A percentile compares a stretch with the other conserved stretches of the same genome.
Evolutionary conservation across 2,888 invertebrate genomes (phyloP).

Genomic region (Apomyelois bistriatella): DNA sequence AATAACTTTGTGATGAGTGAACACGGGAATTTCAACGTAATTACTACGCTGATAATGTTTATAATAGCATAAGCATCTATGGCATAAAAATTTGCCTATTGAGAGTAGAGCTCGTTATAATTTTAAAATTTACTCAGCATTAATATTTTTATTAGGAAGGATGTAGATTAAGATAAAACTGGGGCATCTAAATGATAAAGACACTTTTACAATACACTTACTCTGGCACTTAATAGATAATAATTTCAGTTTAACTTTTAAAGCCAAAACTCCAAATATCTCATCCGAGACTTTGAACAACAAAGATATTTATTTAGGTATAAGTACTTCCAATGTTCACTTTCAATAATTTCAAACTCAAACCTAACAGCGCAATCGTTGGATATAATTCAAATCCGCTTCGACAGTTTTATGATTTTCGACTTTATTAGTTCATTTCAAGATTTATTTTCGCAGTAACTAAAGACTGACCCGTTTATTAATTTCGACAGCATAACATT

Average conservation of each 20-base stretch:
- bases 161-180: no score
- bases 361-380: conserved; percentile 7
- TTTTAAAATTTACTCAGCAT: no score
- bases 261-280: conserved; percentile 1
- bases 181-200: no score
- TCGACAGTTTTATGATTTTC: conserved; percentile 7
- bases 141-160: no score
- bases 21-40: no score
- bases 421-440: conserved; percentile 3
- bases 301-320: background rate
- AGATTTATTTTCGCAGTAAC: conserved; percentile 6
- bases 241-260: background rate
- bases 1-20: no score
- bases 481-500: conserved; percentile 13
- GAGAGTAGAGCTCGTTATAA: no score
- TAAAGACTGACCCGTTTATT: conserved; percentile 8
- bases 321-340: conserved; percentile 3
- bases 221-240: background rate
- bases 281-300: background rate
- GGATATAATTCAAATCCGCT: conserved; percentile 4
- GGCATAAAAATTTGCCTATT: no score
- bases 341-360: conserved; percentile 7
- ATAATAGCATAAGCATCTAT: no score
- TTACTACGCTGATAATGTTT: no score
- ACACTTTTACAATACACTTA: background rate